Conservation (phyloP, 1,140 invertebrate genomes). For the Drosophila fuyamai region DNA sequence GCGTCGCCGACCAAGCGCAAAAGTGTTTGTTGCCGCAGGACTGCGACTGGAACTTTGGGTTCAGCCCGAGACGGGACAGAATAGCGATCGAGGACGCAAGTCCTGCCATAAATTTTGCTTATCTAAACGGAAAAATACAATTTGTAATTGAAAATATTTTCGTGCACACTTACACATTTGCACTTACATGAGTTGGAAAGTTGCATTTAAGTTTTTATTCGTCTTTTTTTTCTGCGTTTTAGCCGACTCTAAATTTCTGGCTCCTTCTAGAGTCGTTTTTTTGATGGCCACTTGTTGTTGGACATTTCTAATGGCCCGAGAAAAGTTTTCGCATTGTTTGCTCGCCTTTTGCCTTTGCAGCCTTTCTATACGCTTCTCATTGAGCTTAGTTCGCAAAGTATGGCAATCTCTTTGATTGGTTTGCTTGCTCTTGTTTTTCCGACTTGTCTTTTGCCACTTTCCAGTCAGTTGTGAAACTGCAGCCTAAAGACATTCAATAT, state of each 20-base stretch:
- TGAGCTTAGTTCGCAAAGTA: constrained; percentile 24
- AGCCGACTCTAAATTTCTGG: constrained; percentile 10
- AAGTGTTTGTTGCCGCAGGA: constrained; percentile 78
- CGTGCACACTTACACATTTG: constrained; percentile 27
- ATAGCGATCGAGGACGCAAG: constrained; percentile 9
- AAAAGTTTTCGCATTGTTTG: constrained; percentile 33
- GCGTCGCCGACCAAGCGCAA: constrained; percentile 73
- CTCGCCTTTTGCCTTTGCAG: background rate
- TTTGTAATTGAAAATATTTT: constrained; percentile 83
- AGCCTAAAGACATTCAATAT: constrained; percentile 1
- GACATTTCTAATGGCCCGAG: constrained; percentile 31
- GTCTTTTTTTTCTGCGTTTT: background rate
- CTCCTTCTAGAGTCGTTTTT: constrained; percentile 4
- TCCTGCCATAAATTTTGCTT: constrained; percentile 79
- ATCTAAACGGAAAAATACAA: constrained; percentile 82
- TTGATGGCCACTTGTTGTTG: constrained; percentile 45
- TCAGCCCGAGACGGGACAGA: constrained; percentile 10
- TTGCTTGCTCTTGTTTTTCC: constrained; percentile 18
- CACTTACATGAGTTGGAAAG: constrained; percentile 35
- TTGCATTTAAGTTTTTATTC: constrained; percentile 46
- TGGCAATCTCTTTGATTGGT: constrained; percentile 34
- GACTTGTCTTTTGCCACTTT: background rate
- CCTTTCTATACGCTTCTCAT: constrained; percentile 20
- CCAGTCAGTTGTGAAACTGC: background rate
- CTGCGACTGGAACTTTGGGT: constrained; percentile 39